Conservation (phyloP, 2,888 invertebrate genomes). For the Anodontia alba region DNA sequence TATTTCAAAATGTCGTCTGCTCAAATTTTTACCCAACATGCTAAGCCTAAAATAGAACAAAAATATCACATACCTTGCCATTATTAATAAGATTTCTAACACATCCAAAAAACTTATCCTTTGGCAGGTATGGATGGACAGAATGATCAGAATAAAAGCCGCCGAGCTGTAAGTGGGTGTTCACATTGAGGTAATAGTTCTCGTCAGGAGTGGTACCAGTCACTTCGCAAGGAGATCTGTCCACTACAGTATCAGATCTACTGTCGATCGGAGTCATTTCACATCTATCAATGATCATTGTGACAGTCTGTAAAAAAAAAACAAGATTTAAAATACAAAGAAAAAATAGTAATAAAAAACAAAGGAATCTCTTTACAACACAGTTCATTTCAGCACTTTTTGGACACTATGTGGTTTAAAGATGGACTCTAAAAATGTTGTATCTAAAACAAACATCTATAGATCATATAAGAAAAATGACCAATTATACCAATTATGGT, state of each 20-base stretch:
- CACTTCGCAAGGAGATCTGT: slow-evolving; percentile 95
- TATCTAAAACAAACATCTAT: too few species aligned
- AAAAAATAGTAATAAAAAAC: background rate
- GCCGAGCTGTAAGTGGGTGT: slow-evolving; percentile 97
- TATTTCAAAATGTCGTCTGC: too few species aligned
- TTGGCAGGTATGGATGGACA: slow-evolving; percentile 62
- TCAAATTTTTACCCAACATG: too few species aligned
- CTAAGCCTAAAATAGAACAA: too few species aligned
- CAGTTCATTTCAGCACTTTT: too few species aligned
- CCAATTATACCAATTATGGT: too few species aligned
- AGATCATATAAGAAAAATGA: too few species aligned
- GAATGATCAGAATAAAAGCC: slow-evolving; percentile 85
- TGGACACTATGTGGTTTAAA: too few species aligned
- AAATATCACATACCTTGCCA: slow-evolving; percentile 88
- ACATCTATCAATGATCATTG: slow-evolving; percentile 97
- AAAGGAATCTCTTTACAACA: too few species aligned
- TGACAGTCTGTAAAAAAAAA: slow-evolving; percentile 88
- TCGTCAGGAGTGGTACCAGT: slow-evolving; percentile 96
- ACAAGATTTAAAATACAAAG: too few species aligned
- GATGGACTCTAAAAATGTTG: too few species aligned
- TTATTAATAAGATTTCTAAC: slow-evolving; percentile 98
- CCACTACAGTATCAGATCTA: slow-evolving; percentile 90
- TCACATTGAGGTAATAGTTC: slow-evolving; percentile 97
- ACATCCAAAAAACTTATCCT: slow-evolving; percentile 96
- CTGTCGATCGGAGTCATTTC: slow-evolving; percentile 94